Conservation (phyloP, 1,140 invertebrate genomes). For the Catajapyx aquilonaris region DNA sequence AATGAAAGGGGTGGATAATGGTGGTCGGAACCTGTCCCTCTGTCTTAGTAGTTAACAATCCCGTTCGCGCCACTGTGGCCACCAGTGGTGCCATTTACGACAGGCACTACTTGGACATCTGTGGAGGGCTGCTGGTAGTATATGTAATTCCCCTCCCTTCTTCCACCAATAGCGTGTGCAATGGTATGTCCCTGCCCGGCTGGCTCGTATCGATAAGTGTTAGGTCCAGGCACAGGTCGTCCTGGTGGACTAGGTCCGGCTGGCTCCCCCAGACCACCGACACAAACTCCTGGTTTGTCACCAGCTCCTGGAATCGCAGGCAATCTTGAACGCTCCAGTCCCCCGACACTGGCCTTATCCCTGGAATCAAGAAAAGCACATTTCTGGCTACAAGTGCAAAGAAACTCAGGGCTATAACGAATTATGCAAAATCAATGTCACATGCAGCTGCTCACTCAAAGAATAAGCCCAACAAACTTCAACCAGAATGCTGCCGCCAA, state of each 20-base stretch:
- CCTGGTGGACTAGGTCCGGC: constrained; percentile 23
- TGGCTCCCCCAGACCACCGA: constrained; percentile 26
- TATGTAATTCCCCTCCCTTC: constrained; percentile 22
- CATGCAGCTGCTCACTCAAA: no score
- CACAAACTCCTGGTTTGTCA: constrained; percentile 30
- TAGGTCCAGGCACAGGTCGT: constrained; percentile 26
- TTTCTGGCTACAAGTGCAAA: no score
- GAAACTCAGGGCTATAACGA: no score
- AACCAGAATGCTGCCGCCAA: no score
- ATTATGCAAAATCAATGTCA: no score
- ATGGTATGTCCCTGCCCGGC: constrained; percentile 25
- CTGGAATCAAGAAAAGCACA: constrained; percentile 18
- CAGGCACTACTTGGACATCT: no score
- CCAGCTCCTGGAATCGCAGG: constrained; percentile 30
- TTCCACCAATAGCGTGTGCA: constrained; percentile 24
- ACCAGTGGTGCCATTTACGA: no score
- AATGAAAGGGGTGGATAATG: no score
- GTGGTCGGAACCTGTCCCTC: no score
- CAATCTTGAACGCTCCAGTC: constrained; percentile 35
- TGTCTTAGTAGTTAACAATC: no score
- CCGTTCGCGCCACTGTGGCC: no score
- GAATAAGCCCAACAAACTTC: no score
- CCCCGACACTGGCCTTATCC: constrained; percentile 27
- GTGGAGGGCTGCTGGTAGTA: not conserved
- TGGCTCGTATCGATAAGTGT: constrained; percentile 28